A percentile compares a stretch with the other conserved stretches of the same genome.
Conservation (phyloP, 2,888 invertebrate species). For the Drosophila maculinotata region DNA sequence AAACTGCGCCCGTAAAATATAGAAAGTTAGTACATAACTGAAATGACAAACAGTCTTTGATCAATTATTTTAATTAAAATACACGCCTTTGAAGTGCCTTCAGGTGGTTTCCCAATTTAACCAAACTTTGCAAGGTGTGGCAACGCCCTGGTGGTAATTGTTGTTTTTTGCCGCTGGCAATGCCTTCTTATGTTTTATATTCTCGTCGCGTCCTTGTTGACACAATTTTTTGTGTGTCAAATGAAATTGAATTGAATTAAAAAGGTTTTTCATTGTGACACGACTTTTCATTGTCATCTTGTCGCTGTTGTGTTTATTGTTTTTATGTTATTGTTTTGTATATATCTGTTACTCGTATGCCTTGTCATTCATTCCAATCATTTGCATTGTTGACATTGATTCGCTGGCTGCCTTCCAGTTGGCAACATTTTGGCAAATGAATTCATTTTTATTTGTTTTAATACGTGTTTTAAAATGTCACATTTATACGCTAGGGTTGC, state of each 20-base stretch:
- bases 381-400: conserved; percentile 43
- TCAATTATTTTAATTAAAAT: not conserved
- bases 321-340: not conserved
- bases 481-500: conserved; percentile 11
- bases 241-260: conserved; percentile 41
- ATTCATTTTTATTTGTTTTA: conserved; percentile 6
- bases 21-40: no score
- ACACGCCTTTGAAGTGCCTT: not conserved
- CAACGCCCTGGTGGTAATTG: not conserved
- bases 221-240: conserved; percentile 46
- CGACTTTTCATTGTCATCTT: conserved; percentile 55
- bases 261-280: conserved; percentile 39
- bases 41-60: not conserved
- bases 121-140: conserved; percentile 1
- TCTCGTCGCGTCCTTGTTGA: conserved; percentile 40
- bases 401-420: conserved; percentile 64
- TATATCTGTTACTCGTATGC: conserved; percentile 21
- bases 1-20: no score
- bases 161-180: conserved; percentile 1
- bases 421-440: conserved; percentile 20
- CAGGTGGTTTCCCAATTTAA: not conserved
- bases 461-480: conserved; percentile 38
- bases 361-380: conserved; percentile 33
- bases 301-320: conserved; percentile 4
- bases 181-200: conserved; percentile 15